Evolutionary conservation across 2,113 vertebrate species (phyloP).

Genomic region (Camarhynchus parvulus): DNA sequence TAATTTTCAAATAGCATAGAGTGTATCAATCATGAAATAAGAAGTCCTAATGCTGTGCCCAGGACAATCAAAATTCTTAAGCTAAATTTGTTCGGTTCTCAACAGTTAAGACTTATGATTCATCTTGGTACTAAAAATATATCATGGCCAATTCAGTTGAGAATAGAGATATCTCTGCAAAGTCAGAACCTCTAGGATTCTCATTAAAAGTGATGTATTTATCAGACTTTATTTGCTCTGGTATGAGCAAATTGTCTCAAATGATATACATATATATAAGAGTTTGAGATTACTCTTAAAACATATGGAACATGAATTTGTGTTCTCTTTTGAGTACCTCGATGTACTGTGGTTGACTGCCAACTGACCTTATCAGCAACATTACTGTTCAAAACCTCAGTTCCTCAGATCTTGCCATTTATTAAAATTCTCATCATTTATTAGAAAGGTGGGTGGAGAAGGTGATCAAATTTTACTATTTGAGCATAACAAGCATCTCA

Average conservation of each 20-base stretch:
- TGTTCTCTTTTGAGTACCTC: not conserved
- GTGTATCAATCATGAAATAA: not conserved
- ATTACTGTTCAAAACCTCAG: not conserved
- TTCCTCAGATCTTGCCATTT: not conserved
- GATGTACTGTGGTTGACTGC: not conserved
- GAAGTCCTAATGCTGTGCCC: not conserved
- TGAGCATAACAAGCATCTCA: not conserved
- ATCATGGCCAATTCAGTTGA: not conserved
- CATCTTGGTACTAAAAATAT: not conserved
- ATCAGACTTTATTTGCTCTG: not conserved
- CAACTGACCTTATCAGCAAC: not conserved
- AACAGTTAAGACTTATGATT: not conserved
- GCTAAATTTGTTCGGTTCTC: not conserved
- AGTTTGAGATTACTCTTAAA: not conserved
- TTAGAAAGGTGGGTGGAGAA: not conserved
- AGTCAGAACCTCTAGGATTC: not conserved
- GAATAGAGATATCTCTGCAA: not conserved
- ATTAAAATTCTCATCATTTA: not conserved
- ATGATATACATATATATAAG: accelerated
- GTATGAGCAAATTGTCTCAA: not conserved
- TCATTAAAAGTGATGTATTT: not conserved
- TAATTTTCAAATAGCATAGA: not conserved
- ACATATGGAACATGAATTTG: not conserved
- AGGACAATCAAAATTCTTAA: not conserved
- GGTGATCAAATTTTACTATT: not conserved